Percentiles rank a stretch among this genome's conserved stretches.
Conservation (phyloP, 2,888 invertebrate species). For the Lysandra bellargus region DNA sequence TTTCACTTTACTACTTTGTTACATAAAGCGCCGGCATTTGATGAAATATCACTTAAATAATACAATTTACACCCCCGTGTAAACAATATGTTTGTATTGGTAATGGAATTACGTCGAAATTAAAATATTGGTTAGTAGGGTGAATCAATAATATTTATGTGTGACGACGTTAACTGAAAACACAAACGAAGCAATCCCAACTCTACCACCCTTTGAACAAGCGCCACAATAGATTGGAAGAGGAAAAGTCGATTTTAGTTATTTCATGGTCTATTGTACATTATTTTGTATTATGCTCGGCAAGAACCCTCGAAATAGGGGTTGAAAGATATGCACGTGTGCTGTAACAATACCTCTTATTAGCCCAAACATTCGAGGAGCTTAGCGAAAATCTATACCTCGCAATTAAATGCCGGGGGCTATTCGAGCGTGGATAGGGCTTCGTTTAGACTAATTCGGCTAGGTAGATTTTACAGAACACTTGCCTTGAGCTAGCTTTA, state of each 20-base stretch:
- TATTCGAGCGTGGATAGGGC: background rate
- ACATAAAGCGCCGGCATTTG: background rate
- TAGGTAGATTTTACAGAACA: background rate
- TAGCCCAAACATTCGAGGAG: constrained; percentile 36
- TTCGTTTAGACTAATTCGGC: background rate
- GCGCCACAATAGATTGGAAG: background rate
- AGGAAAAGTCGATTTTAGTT: constrained; percentile 10
- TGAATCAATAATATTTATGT: constrained; percentile 64
- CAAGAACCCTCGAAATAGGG: constrained; percentile 35
- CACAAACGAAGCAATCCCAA: background rate
- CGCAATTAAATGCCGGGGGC: background rate
- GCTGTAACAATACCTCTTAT: constrained; percentile 42
- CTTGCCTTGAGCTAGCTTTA: background rate
- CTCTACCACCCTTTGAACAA: background rate
- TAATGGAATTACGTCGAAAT: constrained; percentile 59
- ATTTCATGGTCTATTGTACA: constrained; percentile 31
- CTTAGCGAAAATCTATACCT: constrained; percentile 13
- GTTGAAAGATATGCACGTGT: constrained; percentile 47
- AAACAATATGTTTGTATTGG: constrained; percentile 61
- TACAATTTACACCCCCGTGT: constrained; percentile 19
- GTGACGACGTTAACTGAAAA: constrained; percentile 43
- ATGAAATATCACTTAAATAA: constrained; percentile 22
- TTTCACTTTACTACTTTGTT: background rate
- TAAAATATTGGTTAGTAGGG: constrained; percentile 59
- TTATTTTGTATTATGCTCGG: constrained; percentile 33